A percentile compares a stretch with the other conserved stretches of the same genome.
These are phyloP conservation scores for Gnathonemus longibarbis DNA, from an alignment of 2,113 vertebrate genomes.

Conservation along the genomic window DNA sequence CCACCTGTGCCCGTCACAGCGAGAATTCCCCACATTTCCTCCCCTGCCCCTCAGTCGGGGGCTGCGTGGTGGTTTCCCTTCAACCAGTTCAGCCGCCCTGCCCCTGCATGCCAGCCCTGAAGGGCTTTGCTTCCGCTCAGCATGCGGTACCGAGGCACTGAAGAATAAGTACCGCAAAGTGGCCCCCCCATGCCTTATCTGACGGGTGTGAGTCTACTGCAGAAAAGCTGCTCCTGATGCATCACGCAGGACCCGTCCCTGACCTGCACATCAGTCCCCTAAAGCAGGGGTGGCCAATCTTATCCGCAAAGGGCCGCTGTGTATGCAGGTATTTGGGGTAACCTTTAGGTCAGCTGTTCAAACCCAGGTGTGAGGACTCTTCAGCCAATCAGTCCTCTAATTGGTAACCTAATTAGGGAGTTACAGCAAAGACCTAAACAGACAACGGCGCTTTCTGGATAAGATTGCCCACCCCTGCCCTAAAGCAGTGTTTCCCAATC, in stretches of 20 bases:
- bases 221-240: neutral
- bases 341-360: too few species aligned
- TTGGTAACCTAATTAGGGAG: too few species aligned
- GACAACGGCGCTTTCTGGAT: too few species aligned
- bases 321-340: too few species aligned
- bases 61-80: neutral
- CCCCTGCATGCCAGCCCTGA: neutral
- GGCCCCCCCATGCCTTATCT: neutral
- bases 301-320: too few species aligned
- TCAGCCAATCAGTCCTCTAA: too few species aligned
- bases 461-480: too few species aligned
- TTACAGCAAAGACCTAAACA: too few species aligned
- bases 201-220: neutral
- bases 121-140: neutral
- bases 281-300: too few species aligned
- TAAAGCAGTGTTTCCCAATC: neutral
- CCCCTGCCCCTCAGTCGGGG: neutral
- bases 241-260: neutral
- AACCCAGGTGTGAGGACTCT: too few species aligned
- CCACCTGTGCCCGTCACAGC: neutral
- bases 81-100: neutral
- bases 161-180: neutral
- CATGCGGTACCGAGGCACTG: neutral
- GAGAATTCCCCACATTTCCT: neutral
- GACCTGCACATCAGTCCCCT: neutral